phyloP scores from a whole-genome alignment of 2,113 vertebrate genomes.

The Gymnorhina tibicen region DNA sequence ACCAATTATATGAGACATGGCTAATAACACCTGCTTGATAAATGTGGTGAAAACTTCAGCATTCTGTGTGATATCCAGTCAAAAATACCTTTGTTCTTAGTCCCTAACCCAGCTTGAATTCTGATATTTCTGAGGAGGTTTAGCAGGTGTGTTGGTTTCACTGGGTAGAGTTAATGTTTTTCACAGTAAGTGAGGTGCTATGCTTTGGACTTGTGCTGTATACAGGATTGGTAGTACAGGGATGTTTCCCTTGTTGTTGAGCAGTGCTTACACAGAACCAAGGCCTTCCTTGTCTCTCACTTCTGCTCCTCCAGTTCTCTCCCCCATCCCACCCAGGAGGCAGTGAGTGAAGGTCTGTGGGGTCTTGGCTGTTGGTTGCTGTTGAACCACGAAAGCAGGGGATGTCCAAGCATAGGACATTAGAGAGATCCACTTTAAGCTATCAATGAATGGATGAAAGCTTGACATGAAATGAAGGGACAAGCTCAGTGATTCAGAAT shows the following conservation, averaged over 20 bases:
- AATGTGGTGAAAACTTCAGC: not conserved
- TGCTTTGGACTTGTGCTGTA: not conserved
- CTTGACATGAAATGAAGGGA: not conserved
- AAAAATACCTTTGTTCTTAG: not conserved
- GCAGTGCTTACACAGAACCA: no score
- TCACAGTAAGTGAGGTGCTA: not conserved
- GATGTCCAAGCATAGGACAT: not conserved
- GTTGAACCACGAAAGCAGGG: not conserved
- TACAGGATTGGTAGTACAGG: not conserved
- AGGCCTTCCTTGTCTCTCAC: not conserved
- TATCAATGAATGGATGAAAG: not conserved
- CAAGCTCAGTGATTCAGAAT: not conserved
- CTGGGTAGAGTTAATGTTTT: not conserved
- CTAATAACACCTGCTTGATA: not conserved
- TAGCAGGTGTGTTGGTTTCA: not conserved
- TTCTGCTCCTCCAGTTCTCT: not conserved
- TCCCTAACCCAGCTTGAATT: not conserved
- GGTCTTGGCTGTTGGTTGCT: not conserved
- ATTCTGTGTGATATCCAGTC: not conserved
- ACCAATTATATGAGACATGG: not conserved
- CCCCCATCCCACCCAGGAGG: not conserved
- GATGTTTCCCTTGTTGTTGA: not conserved
- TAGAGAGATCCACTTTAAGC: not conserved
- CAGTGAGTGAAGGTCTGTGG: rapidly evolving
- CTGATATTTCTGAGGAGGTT: not conserved